A percentile compares a stretch with the other conserved stretches of the same genome.
Conservation (phyloP, 2,888 invertebrate genomes). For the Philaethria dido region DNA sequence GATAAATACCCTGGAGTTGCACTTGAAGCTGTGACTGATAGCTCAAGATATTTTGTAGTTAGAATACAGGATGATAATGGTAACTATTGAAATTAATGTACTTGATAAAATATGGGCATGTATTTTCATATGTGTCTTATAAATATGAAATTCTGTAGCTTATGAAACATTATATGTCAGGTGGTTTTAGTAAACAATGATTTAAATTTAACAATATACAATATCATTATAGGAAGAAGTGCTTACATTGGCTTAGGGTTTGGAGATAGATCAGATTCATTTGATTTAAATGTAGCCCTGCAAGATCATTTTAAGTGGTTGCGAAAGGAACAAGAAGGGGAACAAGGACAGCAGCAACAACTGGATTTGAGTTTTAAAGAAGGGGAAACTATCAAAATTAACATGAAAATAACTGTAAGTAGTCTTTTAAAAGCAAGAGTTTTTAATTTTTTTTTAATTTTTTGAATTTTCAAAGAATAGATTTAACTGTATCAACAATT, state of each 20-base stretch:
- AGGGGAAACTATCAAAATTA: constrained; percentile 99
- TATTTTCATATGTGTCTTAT: not conserved
- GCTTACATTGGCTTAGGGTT: constrained; percentile 99
- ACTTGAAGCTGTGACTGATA: constrained; percentile 98
- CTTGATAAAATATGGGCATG: not conserved
- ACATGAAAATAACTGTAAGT: constrained; percentile 96
- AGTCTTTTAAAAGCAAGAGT: not conserved
- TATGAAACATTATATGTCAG: no score
- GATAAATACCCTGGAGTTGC: constrained; percentile 97
- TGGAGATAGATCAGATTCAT: constrained; percentile 98
- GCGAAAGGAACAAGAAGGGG: constrained; percentile 91
- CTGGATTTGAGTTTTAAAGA: constrained; percentile 99
- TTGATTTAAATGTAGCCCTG: constrained; percentile 98
- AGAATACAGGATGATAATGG: constrained; percentile 97
- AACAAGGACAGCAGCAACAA: constrained; percentile 89
- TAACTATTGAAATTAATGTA: constrained; percentile 54
- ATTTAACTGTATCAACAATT: no score
- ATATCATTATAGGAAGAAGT: constrained; percentile 84
- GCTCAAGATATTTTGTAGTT: constrained; percentile 98
- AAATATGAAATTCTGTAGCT: no score
- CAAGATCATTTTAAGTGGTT: constrained; percentile 99
- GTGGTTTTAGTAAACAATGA: not conserved
- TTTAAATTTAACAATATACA: not conserved
- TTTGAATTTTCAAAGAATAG: no score
- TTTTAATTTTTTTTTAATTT: no score